Evolutionary conservation across 2,888 invertebrate species (phyloP).

Genomic region (Pecten maximus): DNA sequence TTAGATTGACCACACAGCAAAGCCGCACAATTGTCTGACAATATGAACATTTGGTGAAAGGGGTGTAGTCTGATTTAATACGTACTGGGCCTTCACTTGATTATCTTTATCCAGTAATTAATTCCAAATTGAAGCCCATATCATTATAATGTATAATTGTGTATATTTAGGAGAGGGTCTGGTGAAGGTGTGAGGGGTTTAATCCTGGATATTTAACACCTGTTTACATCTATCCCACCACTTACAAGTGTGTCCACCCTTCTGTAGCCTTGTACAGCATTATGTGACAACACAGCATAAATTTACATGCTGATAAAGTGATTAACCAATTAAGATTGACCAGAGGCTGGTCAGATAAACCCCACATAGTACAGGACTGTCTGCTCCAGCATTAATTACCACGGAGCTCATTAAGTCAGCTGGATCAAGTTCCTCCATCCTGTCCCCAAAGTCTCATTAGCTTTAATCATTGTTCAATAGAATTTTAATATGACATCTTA

Average conservation of each 20-base stretch:
- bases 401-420: background rate
- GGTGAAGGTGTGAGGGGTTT: background rate
- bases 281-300: slow-evolving; percentile 19
- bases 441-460: background rate
- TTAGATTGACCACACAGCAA: background rate
- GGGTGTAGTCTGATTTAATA: background rate
- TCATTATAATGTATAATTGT: slow-evolving; percentile 13
- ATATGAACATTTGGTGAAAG: background rate
- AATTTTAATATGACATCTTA: background rate
- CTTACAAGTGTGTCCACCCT: background rate
- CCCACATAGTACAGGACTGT: background rate
- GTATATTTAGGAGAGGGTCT: background rate
- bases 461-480: background rate
- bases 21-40: background rate
- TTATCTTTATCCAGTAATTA: background rate
- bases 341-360: background rate
- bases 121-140: slow-evolving; percentile 9
- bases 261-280: background rate
- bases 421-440: background rate
- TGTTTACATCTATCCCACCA: background rate
- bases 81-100: background rate
- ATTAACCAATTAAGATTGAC: slow-evolving; percentile 33
- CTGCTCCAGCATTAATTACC: background rate
- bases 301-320: slow-evolving; percentile 15
- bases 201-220: background rate